A percentile compares a stretch with the other conserved stretches of the same genome.
Conservation (phyloP, 2,888 invertebrate genomes). For the Drosophila nr. perissopoda region DNA sequence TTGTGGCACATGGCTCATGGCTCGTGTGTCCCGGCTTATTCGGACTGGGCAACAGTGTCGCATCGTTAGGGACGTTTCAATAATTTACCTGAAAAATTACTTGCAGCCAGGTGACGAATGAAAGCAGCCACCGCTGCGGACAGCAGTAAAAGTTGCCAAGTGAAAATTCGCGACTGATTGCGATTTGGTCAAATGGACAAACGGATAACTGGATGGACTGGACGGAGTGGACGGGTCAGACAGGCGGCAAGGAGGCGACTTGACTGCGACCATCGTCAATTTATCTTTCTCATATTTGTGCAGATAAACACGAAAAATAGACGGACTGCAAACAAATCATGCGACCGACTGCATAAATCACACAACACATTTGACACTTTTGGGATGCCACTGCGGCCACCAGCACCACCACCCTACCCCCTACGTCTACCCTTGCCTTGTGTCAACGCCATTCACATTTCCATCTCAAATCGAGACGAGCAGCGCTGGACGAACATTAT, state of each 20-base stretch:
- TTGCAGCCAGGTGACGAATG: constrained; percentile 73
- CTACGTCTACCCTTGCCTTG: background rate
- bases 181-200: constrained; percentile 55
- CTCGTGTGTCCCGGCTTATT: background rate
- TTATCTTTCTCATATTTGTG: constrained; percentile 82
- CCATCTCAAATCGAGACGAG: constrained; percentile 38
- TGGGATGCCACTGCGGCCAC: constrained; percentile 72
- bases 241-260: constrained; percentile 17
- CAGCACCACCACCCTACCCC: background rate
- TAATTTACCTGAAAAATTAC: constrained; percentile 67
- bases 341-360: constrained; percentile 83
- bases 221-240: constrained; percentile 10
- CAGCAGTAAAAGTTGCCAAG: constrained; percentile 75
- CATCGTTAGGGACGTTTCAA: constrained; percentile 63
- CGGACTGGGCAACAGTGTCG: constrained; percentile 10
- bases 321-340: constrained; percentile 84
- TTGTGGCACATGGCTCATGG: constrained; percentile 5
- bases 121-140: constrained; percentile 64
- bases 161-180: constrained; percentile 77
- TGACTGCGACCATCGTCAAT: constrained; percentile 58
- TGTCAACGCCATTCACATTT: constrained; percentile 20
- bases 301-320: constrained; percentile 81
- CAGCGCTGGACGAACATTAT: constrained; percentile 23
- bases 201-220: constrained; percentile 21
- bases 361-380: constrained; percentile 83